A percentile compares a stretch with the other conserved stretches of the same genome.
phyloP scores from a whole-genome alignment of 2,797 vertebrate genomes.

The Pteronotus mesoamericanus region DNA sequence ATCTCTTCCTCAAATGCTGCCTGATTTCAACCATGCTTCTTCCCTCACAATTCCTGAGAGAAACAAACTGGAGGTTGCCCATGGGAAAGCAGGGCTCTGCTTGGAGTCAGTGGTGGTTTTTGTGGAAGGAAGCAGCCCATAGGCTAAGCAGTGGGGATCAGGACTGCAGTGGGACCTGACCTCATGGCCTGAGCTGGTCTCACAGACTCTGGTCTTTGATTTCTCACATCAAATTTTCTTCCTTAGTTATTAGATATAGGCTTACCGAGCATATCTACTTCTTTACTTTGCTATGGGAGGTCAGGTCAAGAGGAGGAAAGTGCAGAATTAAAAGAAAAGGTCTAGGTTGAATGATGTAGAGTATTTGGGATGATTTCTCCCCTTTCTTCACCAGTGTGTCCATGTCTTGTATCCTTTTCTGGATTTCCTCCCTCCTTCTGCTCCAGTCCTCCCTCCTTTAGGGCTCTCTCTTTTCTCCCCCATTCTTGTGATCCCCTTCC shows the following conservation, averaged over 20 bases:
- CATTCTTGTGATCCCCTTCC: neutral
- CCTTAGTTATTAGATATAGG: neutral
- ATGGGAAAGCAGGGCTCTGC: neutral
- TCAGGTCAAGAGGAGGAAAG: neutral
- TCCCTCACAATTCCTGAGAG: neutral
- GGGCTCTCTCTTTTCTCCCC: neutral
- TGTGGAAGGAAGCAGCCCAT: neutral
- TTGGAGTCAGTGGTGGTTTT: rapidly evolving
- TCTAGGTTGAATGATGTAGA: neutral
- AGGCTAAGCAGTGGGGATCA: neutral
- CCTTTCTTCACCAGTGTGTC: neutral
- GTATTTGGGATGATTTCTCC: neutral
- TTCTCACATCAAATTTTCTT: neutral
- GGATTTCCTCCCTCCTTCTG: neutral
- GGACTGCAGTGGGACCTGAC: neutral
- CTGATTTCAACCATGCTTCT: neutral
- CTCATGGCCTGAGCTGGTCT: neutral
- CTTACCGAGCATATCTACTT: neutral
- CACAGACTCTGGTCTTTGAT: neutral
- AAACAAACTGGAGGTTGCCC: neutral
- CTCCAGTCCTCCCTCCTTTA: neutral
- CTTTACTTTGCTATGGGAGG: neutral
- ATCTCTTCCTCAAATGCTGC: neutral
- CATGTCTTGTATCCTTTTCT: neutral
- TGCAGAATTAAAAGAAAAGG: neutral